Conservation (phyloP, 2,797 vertebrate species). For the Hapalemur alaotrensis region DNA sequence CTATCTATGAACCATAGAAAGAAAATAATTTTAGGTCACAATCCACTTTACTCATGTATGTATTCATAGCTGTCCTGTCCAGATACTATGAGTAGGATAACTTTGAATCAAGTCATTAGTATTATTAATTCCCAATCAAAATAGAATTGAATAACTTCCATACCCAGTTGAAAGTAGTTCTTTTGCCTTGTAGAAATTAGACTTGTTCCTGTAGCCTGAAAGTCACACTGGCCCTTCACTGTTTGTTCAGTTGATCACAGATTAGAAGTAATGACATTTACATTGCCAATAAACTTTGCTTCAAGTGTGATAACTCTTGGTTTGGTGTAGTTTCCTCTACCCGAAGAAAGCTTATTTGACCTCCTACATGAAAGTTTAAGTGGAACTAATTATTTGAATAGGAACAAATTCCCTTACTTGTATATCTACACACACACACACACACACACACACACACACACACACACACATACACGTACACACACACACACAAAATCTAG, state of each 20-base stretch:
- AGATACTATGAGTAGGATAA: background rate
- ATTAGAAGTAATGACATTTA: constrained; percentile 54
- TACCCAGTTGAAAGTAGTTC: background rate
- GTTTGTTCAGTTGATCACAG: constrained; percentile 48
- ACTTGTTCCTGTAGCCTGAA: constrained; percentile 54
- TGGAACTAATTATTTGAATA: constrained; percentile 33
- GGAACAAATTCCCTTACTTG: background rate
- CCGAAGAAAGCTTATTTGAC: constrained; percentile 6
- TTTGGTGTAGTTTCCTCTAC: constrained; percentile 30
- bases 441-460: background rate
- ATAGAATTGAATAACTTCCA: background rate
- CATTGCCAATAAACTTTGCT: constrained; percentile 38
- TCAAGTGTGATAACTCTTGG: background rate
- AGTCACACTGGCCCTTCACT: constrained; percentile 26
- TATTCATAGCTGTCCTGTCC: background rate
- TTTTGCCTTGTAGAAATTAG: constrained; percentile 28
- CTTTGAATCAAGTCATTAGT: background rate
- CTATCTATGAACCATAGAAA: background rate
- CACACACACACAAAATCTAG: background rate
- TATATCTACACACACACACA: background rate
- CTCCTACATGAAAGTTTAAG: background rate
- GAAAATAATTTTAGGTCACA: background rate
- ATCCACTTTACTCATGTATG: background rate
- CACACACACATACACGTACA: background rate
- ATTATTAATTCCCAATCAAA: background rate